Conservation (phyloP, 2,888 invertebrate genomes). For the Epistrophe eligans region DNA sequence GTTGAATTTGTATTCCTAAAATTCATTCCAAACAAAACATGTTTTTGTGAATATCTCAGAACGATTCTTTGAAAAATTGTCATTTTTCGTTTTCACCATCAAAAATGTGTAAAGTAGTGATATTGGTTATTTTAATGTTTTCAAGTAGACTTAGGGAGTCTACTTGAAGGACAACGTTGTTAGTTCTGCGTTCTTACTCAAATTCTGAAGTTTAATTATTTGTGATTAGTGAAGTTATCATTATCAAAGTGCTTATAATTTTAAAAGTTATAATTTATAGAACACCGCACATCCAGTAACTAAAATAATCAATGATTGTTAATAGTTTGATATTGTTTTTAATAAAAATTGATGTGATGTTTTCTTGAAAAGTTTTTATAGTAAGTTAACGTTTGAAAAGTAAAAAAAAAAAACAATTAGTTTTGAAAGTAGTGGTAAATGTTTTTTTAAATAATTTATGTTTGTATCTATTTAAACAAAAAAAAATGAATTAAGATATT, state of each 20-base stretch:
- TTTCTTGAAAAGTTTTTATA: conserved; percentile 34
- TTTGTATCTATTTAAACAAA: neutral
- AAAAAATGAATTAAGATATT: conserved; percentile 15
- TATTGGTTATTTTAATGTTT: no score
- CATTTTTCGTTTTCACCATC: no score
- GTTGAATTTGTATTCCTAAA: no score
- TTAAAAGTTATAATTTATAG: neutral
- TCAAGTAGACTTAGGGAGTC: no score
- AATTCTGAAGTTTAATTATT: neutral
- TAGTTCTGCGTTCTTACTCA: no score
- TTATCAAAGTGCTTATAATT: neutral
- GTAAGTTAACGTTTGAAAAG: conserved; percentile 24
- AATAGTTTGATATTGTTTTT: neutral
- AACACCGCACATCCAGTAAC: neutral
- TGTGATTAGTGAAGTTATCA: neutral
- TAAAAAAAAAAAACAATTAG: conserved; percentile 1
- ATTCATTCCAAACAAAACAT: no score
- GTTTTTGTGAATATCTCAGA: no score
- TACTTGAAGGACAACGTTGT: no score
- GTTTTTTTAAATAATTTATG: conserved; percentile 40
- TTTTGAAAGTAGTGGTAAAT: conserved; percentile 55
- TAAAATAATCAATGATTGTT: neutral
- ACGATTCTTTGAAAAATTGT: no score
- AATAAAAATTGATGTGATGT: conserved; percentile 20
- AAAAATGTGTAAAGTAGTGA: no score